Evolutionary conservation across 1,140 invertebrate species (phyloP), one percentile per base, ranked within the genome.

Genomic region (Drosophila kepulauana): DNA sequence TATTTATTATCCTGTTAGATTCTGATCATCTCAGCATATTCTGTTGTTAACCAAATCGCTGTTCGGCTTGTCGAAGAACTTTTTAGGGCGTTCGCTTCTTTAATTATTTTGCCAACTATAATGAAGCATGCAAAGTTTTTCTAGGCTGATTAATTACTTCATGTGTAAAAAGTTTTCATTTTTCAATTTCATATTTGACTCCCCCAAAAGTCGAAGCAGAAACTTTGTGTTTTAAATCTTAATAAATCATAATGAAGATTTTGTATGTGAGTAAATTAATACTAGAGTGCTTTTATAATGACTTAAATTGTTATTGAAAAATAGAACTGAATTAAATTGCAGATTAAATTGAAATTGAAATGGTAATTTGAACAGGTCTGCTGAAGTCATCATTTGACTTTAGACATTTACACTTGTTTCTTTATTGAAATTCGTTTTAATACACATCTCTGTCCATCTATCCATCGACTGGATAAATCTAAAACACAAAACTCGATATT

Each of bases 1-100:
- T 35, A 35, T 54, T 54, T 54, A 54, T 54, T 54, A 35, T 54
- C 51, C 30, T 54, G 28, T 30, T 33, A 33, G 28, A 28, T 35
- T 15, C 30, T 35, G 51, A 54, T 54, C 30, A 33, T n/a, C 51
- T 54, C 30, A 35, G 13, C 13, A n/a, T n/a, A 33, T 30, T 15
- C 13, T 13, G 13, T n/a, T 35, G 51, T 33, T 11, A 8, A 7
- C n/a, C 25, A 35, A 54, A 33, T 2, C 28, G n/a, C 6, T 13
- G 8, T 41, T 25, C 20, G 20, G 3, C 35, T 38, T 52, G 28
- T 7, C 10, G 11, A n/a, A 33, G 5, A 16, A 16, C 5, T 16
- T 48, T 48, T 48, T 48, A 6, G 16, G 15, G 46, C 7, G 15
- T 5, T 48, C 25, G 6, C 6, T 48, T 16, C 46, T 48, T 48